phyloP scores from a whole-genome alignment of 2,797 vertebrate species.

The Prunella strophiata region DNA sequence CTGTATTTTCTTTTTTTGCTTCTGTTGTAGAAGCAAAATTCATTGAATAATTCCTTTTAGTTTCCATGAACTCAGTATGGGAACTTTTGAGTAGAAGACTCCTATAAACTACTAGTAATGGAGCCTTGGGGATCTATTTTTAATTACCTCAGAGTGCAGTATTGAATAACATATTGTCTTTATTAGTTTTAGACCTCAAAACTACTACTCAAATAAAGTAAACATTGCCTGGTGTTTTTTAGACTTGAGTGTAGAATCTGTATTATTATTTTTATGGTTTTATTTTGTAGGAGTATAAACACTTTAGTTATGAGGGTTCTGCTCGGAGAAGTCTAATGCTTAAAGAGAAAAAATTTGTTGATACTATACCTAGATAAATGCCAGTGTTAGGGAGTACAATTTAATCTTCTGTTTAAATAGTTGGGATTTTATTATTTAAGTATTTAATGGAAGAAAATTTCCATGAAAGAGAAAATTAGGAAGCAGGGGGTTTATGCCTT shows the following conservation, averaged over 20 bases:
- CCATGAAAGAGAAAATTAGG: not conserved
- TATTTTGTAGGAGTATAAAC: slow-evolving; percentile 28
- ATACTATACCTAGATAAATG: not conserved
- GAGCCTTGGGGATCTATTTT: slow-evolving; percentile 38
- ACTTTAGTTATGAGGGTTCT: not conserved
- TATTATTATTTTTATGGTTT: slow-evolving; percentile 5
- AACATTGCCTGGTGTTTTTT: slow-evolving; percentile 3
- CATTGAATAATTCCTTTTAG: not conserved
- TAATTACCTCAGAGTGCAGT: slow-evolving; percentile 37
- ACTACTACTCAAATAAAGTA: slow-evolving; percentile 19
- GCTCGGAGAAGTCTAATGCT: not conserved
- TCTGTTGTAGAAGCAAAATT: not conserved
- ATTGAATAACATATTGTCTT: slow-evolving; percentile 31
- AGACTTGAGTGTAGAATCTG: not conserved
- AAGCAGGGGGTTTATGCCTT: not conserved
- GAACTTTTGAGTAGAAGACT: slow-evolving; percentile 11
- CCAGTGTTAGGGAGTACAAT: not conserved
- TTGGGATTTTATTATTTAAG: not conserved
- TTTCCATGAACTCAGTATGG: not conserved
- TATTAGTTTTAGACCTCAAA: slow-evolving; percentile 40
- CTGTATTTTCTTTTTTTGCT: not conserved
- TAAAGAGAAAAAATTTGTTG: not conserved
- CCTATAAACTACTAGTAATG: not conserved
- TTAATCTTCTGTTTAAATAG: not conserved
- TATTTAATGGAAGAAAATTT: not conserved